These are phyloP conservation scores for Drosophila serrata DNA, from an alignment of 1,140 invertebrate genomes.

Conservation along the genomic window DNA sequence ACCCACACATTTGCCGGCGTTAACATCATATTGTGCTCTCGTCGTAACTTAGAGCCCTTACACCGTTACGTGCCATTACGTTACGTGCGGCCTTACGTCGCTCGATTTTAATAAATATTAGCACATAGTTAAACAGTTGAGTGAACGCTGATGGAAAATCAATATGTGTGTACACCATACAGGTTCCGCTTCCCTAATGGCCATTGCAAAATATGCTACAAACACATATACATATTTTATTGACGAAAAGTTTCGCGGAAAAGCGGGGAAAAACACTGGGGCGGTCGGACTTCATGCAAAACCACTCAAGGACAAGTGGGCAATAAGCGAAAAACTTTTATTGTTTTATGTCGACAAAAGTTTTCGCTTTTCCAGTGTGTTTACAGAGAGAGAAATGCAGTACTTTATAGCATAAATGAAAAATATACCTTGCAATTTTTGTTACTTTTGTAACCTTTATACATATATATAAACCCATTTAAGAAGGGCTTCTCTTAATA, in stretches of 20 bases:
- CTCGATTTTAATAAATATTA: slow-evolving; percentile 79
- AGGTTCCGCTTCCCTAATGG: slow-evolving; percentile 16
- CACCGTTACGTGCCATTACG: slow-evolving; percentile 56
- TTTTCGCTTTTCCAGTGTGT: slow-evolving; percentile 30
- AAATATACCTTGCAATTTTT: no score
- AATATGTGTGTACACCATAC: slow-evolving; percentile 53
- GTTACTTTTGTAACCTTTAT: neutral
- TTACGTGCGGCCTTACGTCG: slow-evolving; percentile 55
- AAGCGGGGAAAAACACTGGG: slow-evolving; percentile 12
- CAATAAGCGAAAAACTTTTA: slow-evolving; percentile 83
- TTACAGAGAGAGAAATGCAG: slow-evolving; percentile 10
- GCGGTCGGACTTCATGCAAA: slow-evolving; percentile 66
- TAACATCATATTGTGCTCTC: slow-evolving; percentile 50
- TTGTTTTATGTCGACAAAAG: slow-evolving; percentile 75
- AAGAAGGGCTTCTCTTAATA: neutral
- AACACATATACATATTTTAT: slow-evolving; percentile 62
- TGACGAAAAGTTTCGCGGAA: slow-evolving; percentile 68
- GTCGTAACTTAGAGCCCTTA: slow-evolving; percentile 46
- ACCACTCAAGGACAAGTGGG: slow-evolving; percentile 82
- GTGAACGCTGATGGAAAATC: slow-evolving; percentile 77
- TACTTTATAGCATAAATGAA: no score
- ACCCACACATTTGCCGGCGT: slow-evolving; percentile 38
- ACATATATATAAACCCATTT: neutral
- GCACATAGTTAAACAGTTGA: slow-evolving; percentile 80
- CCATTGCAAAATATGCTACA: slow-evolving; percentile 30